Evolutionary conservation across 2,797 vertebrate genomes (phyloP), one percentile per base, ranked within the genome.

Genomic region (Crocidura indochinensis): DNA sequence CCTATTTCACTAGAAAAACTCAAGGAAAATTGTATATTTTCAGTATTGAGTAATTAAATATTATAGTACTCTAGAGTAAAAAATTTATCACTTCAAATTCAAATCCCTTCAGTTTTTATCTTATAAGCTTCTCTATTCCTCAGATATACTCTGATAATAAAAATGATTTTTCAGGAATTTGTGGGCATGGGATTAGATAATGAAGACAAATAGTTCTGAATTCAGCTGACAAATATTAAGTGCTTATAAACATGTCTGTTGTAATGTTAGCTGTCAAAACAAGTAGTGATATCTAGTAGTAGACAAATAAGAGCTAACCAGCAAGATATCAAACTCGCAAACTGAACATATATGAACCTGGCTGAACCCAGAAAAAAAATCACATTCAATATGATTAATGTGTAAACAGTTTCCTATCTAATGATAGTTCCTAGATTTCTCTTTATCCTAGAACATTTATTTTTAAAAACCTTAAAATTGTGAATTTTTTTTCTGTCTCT

Each of bases 201-300:
- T 4, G 1, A 81, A 74, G 5, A 20, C 22, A 78, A 71, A 47
- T 7, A 15, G 8, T 56, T 83, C 79, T 89, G 56, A 90, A 68
- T 80, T 92, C 29, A 68, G 47, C 79, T 90, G 65, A 8, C 71
- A 68, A 53, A 60, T 79, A 72, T 44, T 68, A 82, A 76, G 8
- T 49, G 60, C 24, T 47, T 82, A 19, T 14, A 69, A 87, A 77
- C 64, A 11, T 31, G 44, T 0, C 4, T 49, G 3, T 31, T 65
- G 47, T 10, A 56, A 69, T 60, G 51, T 56, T 62, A 47, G 6
- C 56, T 60, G 1, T 83, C 4, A 51, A 68, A 85, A 88, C 27
- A 46, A 22, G 12, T 11, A 75, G 2, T 47, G 38, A 1, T 76
- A 10, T 22, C 10, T 60, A 65, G n/a, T 20, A 77, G 19, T 9